These are phyloP conservation scores for Heterodera carotae DNA, from an alignment of 1,140 invertebrate species.

Conservation along the genomic window DNA sequence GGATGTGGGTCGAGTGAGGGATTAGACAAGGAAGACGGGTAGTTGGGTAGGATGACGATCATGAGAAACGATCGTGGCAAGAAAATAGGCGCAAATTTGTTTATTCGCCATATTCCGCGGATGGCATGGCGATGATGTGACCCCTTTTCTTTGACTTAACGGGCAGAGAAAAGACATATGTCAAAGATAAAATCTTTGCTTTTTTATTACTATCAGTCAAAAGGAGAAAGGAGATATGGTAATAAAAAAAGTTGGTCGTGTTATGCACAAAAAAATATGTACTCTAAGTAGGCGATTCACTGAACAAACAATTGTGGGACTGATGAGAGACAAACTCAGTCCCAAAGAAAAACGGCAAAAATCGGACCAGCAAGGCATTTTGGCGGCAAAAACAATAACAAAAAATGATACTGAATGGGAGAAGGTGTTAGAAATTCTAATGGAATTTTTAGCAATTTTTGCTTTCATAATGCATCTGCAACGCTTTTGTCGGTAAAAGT, in stretches of 20 bases:
- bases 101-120: background rate
- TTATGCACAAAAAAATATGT: no score
- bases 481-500: background rate
- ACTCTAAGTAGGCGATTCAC: no score
- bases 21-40: background rate
- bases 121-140: background rate
- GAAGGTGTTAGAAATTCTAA: no score
- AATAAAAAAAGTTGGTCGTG: no score
- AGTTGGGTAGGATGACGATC: background rate
- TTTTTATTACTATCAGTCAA: background rate
- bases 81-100: background rate
- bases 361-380: no score
- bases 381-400: no score
- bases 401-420: no score
- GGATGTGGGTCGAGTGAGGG: background rate
- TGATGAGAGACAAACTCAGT: no score
- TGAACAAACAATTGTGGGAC: no score
- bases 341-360: no score
- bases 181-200: background rate
- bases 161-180: background rate
- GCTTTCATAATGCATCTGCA: background rate
- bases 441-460: background rate
- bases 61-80: slow-evolving; percentile 5
- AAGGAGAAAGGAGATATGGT: no score
- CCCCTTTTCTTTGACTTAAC: background rate